phyloP scores from a whole-genome alignment of 2,888 invertebrate genomes.

The Dendrolimus pini region DNA sequence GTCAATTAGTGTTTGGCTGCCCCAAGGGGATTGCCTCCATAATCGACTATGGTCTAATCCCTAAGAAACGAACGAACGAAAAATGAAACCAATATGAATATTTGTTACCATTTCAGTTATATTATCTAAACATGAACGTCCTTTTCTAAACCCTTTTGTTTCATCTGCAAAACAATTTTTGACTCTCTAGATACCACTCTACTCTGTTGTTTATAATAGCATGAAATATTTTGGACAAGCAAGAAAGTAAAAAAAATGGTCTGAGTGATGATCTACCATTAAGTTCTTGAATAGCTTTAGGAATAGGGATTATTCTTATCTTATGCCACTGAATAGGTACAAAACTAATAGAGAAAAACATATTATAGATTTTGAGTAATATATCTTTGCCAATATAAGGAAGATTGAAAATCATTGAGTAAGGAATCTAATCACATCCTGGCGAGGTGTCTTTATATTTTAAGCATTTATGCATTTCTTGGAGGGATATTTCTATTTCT shows the following conservation, averaged over 20 bases:
- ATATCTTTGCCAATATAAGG: constrained; percentile 5
- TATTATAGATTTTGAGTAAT: background rate
- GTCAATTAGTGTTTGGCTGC: no score
- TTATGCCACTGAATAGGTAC: constrained; percentile 3
- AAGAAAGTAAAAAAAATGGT: constrained; percentile 14
- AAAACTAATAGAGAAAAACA: no score
- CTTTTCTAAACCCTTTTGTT: constrained; percentile 10
- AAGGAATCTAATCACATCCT: no score
- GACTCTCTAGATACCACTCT: constrained; percentile 12
- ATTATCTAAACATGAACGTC: constrained; percentile 10
- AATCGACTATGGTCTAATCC: no score
- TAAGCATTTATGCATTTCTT: no score
- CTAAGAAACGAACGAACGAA: no score
- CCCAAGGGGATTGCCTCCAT: no score
- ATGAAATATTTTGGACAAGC: constrained; percentile 14
- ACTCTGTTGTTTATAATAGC: constrained; percentile 9
- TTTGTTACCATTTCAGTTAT: constrained; percentile 6
- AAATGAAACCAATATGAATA: constrained; percentile 1
- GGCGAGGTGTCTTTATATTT: no score
- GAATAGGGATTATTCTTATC: constrained; percentile 13
- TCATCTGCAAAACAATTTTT: constrained; percentile 4
- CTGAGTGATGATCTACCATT: constrained; percentile 4
- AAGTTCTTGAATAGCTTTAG: constrained; percentile 10
- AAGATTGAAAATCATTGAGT: constrained; percentile 10
- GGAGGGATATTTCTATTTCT: no score